A percentile compares a stretch with the other conserved stretches of the same genome.
These are phyloP conservation scores for Borostomias antarcticus DNA, from an alignment of 2,797 vertebrate species.

Conservation along the genomic window DNA sequence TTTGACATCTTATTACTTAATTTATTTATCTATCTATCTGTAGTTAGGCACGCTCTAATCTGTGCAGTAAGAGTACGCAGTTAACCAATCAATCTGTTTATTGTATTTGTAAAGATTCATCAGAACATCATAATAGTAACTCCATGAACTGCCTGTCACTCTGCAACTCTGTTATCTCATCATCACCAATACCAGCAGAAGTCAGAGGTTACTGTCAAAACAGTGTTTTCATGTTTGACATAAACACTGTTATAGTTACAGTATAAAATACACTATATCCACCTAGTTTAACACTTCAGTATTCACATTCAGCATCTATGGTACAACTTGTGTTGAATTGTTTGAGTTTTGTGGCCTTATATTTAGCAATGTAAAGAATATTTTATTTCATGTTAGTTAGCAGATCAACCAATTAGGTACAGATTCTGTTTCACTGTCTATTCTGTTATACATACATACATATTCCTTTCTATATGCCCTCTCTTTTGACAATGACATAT, in stretches of 20 bases:
- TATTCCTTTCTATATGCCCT: constrained; percentile 48
- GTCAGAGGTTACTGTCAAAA: constrained; percentile 35
- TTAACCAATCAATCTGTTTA: constrained; percentile 31
- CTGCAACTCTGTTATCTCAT: constrained; percentile 16
- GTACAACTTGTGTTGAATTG: constrained; percentile 46
- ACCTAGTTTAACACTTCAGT: constrained; percentile 23
- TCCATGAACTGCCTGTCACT: constrained; percentile 18
- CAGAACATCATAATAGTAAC: constrained; percentile 8
- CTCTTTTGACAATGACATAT: constrained; percentile 20
- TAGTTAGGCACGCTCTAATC: no score
- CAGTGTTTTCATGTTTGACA: constrained; percentile 48
- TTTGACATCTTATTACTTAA: constrained; percentile 34
- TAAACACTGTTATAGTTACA: constrained; percentile 41
- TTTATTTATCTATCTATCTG: constrained; percentile 38
- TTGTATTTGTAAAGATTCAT: constrained; percentile 29
- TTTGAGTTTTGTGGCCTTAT: constrained; percentile 76
- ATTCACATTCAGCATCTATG: constrained; percentile 38
- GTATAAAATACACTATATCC: constrained; percentile 36
- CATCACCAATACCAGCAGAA: constrained; percentile 59
- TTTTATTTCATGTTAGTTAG: constrained; percentile 15
- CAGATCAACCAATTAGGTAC: constrained; percentile 2
- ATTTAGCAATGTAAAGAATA: constrained; percentile 46
- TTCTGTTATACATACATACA: constrained; percentile 40
- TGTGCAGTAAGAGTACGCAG: constrained; percentile 44
- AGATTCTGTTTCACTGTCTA: constrained; percentile 26